These are phyloP conservation scores for Dallia pectoralis DNA, from an alignment of 2,797 vertebrate genomes.

Conservation along the genomic window DNA sequence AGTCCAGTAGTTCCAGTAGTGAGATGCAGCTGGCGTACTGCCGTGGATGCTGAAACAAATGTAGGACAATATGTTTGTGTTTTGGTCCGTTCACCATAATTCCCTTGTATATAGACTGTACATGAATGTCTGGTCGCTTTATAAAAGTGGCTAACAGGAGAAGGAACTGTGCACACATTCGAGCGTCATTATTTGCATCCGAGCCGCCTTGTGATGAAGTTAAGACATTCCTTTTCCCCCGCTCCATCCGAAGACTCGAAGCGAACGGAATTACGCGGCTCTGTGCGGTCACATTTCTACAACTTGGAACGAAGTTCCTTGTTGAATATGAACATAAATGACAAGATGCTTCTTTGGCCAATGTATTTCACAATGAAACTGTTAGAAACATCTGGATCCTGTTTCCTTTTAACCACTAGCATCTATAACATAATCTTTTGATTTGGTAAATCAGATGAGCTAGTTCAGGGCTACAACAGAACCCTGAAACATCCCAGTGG, in stretches of 20 bases:
- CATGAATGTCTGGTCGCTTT: slow-evolving; percentile 62
- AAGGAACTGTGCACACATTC: neutral
- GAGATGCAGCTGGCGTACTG: neutral
- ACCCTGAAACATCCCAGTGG: no score
- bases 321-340: slow-evolving; percentile 31
- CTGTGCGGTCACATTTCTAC: slow-evolving; percentile 34
- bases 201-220: slow-evolving; percentile 15
- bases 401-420: slow-evolving; percentile 30
- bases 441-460: no score
- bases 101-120: slow-evolving; percentile 42
- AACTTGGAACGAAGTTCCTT: slow-evolving; percentile 31
- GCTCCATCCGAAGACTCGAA: slow-evolving; percentile 9
- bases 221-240: slow-evolving; percentile 30
- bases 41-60: slow-evolving; percentile 20
- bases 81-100: neutral
- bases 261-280: slow-evolving; percentile 28
- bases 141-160: slow-evolving; percentile 10
- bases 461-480: no score
- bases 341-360: slow-evolving; percentile 9
- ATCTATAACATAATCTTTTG: neutral
- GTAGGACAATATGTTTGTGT: slow-evolving; percentile 37
- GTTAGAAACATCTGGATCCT: neutral
- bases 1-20: neutral
- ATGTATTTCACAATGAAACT: slow-evolving; percentile 19
- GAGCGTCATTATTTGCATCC: slow-evolving; percentile 12